Evolutionary conservation across 2,113 vertebrate species (phyloP), one percentile per base, ranked within the genome.

Genomic region (Xiphophorus couchianus): DNA sequence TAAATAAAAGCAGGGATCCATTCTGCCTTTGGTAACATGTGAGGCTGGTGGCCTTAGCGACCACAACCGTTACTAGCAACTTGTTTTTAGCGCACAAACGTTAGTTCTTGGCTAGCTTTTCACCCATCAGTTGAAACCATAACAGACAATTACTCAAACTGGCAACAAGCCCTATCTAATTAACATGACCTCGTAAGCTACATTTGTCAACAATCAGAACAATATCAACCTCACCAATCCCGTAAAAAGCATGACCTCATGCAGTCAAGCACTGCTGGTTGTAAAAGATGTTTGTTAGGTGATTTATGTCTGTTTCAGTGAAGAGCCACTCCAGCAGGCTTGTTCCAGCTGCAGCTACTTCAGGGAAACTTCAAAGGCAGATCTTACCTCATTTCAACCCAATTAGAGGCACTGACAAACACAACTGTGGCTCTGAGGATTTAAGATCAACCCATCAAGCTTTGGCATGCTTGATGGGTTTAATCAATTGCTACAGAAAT

Each of bases 361-460:
- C 19, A 68, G 72, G 78, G 60, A 82, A 66, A 84, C 84, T 85
- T 88, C 89, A 90, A 88, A 88, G 83, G 44, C 22, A 8, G 60
- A 7, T 25, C 37, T 78, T 81, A 83, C 67, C 77, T 77, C 71
- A 66, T 76, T 84, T 83, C 78, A 88, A 82, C 72, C 87, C 74
- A 89, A 87, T 90, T 88, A 90, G 78, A 87, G 68, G 66, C 70
- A 66, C 80, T 76, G 65, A 80, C 28, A 83, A 88, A 86, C 81
- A 86, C 44, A 71, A 84, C 73, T 69, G 17, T 62, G 71, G 60
- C 82, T 89, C 81, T 64, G 71, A 77, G 73, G 86, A 80, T 39
- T 74, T 68, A 51, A 81, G 76, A 78, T 79, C 88, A 81, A 82
- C 81, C 78, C 66, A 82, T 81, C 81, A 69, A 66, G 76, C 74